phyloP scores from a whole-genome alignment of 2,888 invertebrate species.

The Caenorhabditis wallacei region DNA sequence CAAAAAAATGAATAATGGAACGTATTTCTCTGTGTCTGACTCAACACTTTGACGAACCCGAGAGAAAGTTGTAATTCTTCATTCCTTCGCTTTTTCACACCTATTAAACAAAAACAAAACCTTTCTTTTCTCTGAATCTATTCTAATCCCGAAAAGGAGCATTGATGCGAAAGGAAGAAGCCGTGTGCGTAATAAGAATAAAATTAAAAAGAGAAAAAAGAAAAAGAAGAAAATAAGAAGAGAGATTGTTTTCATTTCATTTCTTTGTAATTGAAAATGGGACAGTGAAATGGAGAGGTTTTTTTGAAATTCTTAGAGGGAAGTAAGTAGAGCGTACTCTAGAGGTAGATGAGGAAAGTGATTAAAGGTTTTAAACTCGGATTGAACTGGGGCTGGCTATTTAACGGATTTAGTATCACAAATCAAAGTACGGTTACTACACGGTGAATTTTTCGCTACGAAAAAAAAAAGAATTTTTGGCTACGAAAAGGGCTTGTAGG shows the following conservation, averaged over 20 bases:
- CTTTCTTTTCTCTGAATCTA: not conserved
- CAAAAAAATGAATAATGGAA: slow-evolving; percentile 10
- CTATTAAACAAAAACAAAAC: slow-evolving; percentile 37
- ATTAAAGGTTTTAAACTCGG: no score
- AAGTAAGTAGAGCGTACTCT: no score
- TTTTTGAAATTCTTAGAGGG: no score
- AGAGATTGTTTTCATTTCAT: slow-evolving; percentile 27
- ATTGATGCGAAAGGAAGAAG: not conserved
- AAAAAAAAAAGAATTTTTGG: no score
- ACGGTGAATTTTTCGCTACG: no score
- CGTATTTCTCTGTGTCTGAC: not conserved
- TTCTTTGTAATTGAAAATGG: slow-evolving; percentile 2
- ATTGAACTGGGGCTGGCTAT: no score
- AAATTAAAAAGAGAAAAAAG: not conserved
- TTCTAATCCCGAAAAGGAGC: slow-evolving; percentile 29
- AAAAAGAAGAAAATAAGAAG: not conserved
- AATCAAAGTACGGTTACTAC: no score
- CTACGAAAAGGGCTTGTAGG: no score
- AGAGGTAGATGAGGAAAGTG: no score
- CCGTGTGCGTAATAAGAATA: slow-evolving; percentile 13
- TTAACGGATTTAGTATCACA: no score
- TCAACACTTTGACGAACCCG: not conserved
- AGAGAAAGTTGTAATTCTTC: slow-evolving; percentile 1
- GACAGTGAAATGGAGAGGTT: not conserved
- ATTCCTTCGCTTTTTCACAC: slow-evolving; percentile 18